phyloP scores from a whole-genome alignment of 2,797 vertebrate species.

The Pempheris klunzingeri region DNA sequence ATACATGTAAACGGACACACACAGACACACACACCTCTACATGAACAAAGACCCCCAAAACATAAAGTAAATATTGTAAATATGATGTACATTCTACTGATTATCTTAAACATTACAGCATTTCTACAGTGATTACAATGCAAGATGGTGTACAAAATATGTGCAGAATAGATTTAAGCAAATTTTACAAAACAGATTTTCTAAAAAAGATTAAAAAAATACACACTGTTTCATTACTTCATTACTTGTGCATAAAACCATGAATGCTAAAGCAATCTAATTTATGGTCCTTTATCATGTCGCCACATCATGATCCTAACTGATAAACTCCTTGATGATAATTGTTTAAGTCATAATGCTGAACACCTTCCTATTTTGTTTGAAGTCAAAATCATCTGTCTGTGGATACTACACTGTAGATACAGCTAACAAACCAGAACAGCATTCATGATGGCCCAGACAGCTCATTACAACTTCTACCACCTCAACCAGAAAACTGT shows the following conservation, averaged over 20 bases:
- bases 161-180: background rate
- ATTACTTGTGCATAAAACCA: background rate
- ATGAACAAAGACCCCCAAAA: background rate
- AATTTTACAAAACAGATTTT: background rate
- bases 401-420: too few species aligned
- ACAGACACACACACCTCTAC: background rate
- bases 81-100: too few species aligned
- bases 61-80: background rate
- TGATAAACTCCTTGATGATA: background rate
- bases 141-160: too few species aligned
- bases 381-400: background rate
- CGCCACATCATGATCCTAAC: background rate
- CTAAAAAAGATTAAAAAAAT: background rate
- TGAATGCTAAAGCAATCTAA: background rate
- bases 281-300: conserved; percentile 7
- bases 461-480: background rate
- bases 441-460: background rate
- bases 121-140: too few species aligned
- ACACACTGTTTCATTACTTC: background rate
- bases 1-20: background rate
- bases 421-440: background rate
- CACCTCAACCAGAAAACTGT: background rate
- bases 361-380: background rate
- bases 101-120: too few species aligned
- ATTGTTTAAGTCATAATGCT: background rate